Evolutionary conservation across 2,888 invertebrate species (phyloP).

Genomic region (Tinea semifulvella): DNA sequence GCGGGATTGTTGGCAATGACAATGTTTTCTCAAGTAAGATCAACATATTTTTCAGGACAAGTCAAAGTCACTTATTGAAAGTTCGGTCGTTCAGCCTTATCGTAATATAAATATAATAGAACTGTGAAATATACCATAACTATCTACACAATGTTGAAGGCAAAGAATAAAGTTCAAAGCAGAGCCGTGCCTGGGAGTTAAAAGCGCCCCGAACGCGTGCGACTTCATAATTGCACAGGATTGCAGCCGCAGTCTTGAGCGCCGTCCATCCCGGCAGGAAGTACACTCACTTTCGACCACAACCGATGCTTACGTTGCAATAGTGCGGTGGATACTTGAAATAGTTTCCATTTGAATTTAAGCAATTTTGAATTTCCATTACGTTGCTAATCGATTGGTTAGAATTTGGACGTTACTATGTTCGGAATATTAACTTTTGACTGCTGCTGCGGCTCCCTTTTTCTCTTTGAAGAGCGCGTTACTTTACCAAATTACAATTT

Average conservation of each 20-base stretch:
- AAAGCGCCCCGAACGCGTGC: constrained; percentile 8
- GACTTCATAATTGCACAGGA: constrained; percentile 12
- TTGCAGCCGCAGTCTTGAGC: constrained; percentile 9
- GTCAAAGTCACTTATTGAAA: no score
- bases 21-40: no score
- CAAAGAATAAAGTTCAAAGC: constrained; percentile 10
- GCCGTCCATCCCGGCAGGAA: constrained; percentile 9
- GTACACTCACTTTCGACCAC: constrained; percentile 12
- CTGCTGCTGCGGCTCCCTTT: no score
- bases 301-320: constrained; percentile 7
- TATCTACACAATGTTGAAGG: neutral
- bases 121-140: no score
- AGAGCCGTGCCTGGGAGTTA: neutral
- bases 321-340: constrained; percentile 11
- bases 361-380: constrained; percentile 7
- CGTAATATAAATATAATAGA: no score
- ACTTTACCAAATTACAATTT: no score
- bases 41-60: no score
- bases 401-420: no score
- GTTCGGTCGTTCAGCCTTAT: no score
- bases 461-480: no score
- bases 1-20: no score
- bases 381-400: neutral
- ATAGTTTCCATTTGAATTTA: constrained; percentile 10
- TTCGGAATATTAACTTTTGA: no score